These are phyloP conservation scores for Orthonevra nobilis DNA, from an alignment of 2,888 invertebrate genomes.

Conservation along the genomic window DNA sequence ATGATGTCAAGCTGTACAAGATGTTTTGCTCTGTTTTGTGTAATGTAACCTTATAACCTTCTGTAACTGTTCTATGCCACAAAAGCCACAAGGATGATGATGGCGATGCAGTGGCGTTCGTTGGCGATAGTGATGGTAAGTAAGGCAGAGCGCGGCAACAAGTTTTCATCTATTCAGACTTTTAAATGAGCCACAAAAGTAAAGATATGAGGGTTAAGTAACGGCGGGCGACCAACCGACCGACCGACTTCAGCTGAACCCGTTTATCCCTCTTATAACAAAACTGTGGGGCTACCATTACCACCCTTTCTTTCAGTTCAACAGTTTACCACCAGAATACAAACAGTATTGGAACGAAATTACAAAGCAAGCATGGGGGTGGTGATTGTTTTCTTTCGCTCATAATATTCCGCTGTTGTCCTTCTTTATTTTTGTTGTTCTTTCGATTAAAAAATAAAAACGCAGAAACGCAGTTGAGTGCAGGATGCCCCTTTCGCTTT, in stretches of 20 bases:
- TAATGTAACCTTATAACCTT: conserved; percentile 74
- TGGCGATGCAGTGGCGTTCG: background rate
- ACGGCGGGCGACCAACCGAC: conserved; percentile 28
- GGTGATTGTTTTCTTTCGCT: conserved; percentile 64
- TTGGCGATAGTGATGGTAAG: background rate
- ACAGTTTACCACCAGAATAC: conserved; percentile 60
- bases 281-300: no score
- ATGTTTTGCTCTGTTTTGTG: conserved; percentile 61
- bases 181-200: conserved; percentile 71
- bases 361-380: conserved; percentile 65
- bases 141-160: conserved; percentile 48
- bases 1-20: conserved; percentile 67
- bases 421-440: conserved; percentile 32
- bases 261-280: conserved; percentile 43
- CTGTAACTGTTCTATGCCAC: conserved; percentile 64
- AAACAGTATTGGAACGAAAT: conserved; percentile 64
- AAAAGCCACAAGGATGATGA: conserved; percentile 47
- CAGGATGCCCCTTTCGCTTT: background rate
- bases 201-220: conserved; percentile 71
- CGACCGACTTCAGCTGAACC: conserved; percentile 68
- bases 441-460: conserved; percentile 46
- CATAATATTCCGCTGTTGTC: conserved; percentile 53
- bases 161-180: conserved; percentile 71
- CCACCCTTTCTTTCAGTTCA: conserved; percentile 16
- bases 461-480: conserved; percentile 35